phyloP scores from a whole-genome alignment of 2,888 invertebrate species.

The Drosophila pseudotalamancana region DNA sequence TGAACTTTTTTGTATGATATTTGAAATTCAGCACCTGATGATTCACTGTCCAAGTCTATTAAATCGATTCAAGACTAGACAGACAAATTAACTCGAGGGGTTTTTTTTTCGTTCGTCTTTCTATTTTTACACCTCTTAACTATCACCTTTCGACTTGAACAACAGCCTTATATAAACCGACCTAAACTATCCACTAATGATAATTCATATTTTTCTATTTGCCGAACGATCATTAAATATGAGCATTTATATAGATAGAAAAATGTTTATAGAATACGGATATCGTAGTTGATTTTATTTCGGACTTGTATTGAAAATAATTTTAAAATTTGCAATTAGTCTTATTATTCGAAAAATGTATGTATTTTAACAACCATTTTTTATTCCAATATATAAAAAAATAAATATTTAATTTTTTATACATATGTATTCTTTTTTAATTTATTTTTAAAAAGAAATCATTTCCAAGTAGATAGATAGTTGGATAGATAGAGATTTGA shows the following conservation, averaged over 20 bases:
- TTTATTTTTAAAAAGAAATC: too few species aligned
- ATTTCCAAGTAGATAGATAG: too few species aligned
- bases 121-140: not conserved
- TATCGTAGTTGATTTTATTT: too few species aligned
- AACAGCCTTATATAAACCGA: slow-evolving; percentile 7
- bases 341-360: too few species aligned
- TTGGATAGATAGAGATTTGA: too few species aligned
- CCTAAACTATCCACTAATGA: slow-evolving; percentile 21
- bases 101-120: not conserved
- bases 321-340: too few species aligned
- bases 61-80: slow-evolving; percentile 27
- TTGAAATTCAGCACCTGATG: slow-evolving; percentile 22
- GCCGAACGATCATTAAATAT: not conserved
- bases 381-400: too few species aligned
- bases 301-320: too few species aligned
- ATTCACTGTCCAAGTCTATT: slow-evolving; percentile 22
- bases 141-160: not conserved
- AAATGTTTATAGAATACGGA: too few species aligned
- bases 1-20: slow-evolving; percentile 13
- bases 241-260: not conserved
- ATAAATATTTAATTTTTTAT: too few species aligned
- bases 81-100: slow-evolving; percentile 5
- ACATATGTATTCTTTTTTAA: too few species aligned
- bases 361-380: too few species aligned
- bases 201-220: slow-evolving; percentile 3